A percentile compares a stretch with the other conserved stretches of the same genome.
Conservation (phyloP, 2,888 invertebrate genomes). For the Amiota communis region DNA sequence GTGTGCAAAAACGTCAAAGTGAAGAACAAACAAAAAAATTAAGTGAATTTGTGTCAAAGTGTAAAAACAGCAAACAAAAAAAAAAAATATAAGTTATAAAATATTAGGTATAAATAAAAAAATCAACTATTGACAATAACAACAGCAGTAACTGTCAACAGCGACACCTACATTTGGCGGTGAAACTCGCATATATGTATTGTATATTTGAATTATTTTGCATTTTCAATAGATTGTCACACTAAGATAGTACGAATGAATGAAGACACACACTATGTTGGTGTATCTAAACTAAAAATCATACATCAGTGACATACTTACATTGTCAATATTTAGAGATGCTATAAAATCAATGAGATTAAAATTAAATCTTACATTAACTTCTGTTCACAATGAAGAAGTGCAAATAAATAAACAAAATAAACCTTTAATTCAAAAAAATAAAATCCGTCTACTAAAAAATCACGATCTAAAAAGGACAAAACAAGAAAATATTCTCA, state of each 20-base stretch:
- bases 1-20: constrained; percentile 7
- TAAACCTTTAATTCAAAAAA: too few species aligned
- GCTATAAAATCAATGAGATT: too few species aligned
- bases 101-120: background rate
- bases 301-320: too few species aligned
- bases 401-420: too few species aligned
- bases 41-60: constrained; percentile 18
- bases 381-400: too few species aligned
- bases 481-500: too few species aligned
- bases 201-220: constrained; percentile 21
- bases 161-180: constrained; percentile 27
- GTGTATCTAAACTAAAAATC: too few species aligned
- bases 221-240: constrained; percentile 24
- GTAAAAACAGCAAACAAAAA: background rate
- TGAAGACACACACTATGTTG: background rate
- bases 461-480: too few species aligned
- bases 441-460: too few species aligned
- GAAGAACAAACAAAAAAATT: background rate
- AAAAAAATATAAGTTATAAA: background rate
- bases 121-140: background rate
- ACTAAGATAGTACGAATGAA: constrained; percentile 3
- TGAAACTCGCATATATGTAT: background rate
- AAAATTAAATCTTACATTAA: too few species aligned
- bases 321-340: too few species aligned
- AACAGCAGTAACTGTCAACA: too few species aligned